Percentiles rank a stretch among this genome's conserved stretches.
Conservation (phyloP, 2,113 vertebrate genomes). For the Motacilla alba region DNA sequence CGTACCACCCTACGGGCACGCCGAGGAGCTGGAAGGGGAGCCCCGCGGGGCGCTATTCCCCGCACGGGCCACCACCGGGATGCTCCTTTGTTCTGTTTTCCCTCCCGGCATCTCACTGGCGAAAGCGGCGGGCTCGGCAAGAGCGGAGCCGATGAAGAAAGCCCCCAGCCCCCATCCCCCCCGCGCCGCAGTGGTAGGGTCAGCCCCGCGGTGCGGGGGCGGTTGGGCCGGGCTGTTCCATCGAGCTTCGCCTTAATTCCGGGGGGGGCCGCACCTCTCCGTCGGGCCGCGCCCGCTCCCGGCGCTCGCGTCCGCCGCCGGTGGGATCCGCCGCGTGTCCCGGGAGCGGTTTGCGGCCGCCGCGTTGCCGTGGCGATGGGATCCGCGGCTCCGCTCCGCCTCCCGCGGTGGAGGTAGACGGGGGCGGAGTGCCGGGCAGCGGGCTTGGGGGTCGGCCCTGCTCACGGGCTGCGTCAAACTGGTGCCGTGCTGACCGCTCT, state of each 20-base stretch:
- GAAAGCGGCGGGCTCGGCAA: not conserved
- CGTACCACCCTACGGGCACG: not conserved
- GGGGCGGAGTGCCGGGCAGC: not conserved
- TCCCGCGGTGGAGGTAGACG: not conserved
- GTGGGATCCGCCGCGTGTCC: not conserved
- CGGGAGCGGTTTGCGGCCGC: conserved; percentile 31
- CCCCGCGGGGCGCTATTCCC: not conserved
- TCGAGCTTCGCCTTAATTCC: no score
- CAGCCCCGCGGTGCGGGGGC: not conserved
- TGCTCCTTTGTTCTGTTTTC: not conserved
- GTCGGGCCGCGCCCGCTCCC: not conserved
- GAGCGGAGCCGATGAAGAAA: not conserved
- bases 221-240: not conserved
- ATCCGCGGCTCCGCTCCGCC: not conserved
- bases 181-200: not conserved
- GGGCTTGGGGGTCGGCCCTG: no score
- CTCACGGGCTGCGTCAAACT: rapidly evolving
- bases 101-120: not conserved
- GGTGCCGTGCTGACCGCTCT: rapidly evolving
- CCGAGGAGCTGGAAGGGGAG: not conserved
- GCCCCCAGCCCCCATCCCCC: no score
- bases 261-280: not conserved
- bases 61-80: not conserved
- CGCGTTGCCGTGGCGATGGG: not conserved
- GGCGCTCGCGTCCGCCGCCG: not conserved